These are phyloP conservation scores for Cavia porcellus DNA, from an alignment of 2,113 vertebrate genomes.

Conservation along the genomic window DNA sequence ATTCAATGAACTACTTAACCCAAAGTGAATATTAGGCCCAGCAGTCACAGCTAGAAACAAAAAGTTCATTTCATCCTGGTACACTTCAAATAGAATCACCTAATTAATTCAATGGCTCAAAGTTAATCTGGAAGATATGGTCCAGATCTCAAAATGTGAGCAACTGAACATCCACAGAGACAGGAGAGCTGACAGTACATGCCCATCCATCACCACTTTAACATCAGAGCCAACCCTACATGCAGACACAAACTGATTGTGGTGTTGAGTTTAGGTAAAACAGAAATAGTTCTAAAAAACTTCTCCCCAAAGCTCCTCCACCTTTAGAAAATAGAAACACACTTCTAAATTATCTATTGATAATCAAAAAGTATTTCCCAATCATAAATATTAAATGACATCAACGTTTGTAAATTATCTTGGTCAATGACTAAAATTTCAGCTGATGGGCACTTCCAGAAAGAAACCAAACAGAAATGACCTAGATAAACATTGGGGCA, in stretches of 20 bases:
- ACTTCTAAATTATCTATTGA: not conserved
- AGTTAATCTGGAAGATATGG: not conserved
- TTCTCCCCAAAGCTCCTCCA: not conserved
- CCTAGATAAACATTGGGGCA: not conserved
- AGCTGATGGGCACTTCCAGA: not conserved
- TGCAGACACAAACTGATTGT: not conserved
- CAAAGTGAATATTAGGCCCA: not conserved
- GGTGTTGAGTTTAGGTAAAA: not conserved
- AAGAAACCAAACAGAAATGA: not conserved
- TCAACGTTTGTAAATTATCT: not conserved
- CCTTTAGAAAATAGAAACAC: slow-evolving; percentile 8
- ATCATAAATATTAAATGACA: not conserved
- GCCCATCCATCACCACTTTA: not conserved
- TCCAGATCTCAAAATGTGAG: not conserved
- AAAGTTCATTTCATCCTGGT: not conserved
- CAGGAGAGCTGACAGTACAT: not conserved
- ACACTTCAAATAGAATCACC: not conserved
- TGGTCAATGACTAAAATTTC: not conserved
- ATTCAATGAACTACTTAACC: not conserved
- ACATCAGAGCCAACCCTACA: not conserved
- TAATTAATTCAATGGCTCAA: not conserved
- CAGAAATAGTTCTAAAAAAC: not conserved
- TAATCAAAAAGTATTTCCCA: not conserved
- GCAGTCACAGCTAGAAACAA: not conserved
- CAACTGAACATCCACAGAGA: not conserved